Evolutionary conservation across 92 coral and sea anemone species (phyloP).

Genomic region (Epizoanthus scotinus): DNA sequence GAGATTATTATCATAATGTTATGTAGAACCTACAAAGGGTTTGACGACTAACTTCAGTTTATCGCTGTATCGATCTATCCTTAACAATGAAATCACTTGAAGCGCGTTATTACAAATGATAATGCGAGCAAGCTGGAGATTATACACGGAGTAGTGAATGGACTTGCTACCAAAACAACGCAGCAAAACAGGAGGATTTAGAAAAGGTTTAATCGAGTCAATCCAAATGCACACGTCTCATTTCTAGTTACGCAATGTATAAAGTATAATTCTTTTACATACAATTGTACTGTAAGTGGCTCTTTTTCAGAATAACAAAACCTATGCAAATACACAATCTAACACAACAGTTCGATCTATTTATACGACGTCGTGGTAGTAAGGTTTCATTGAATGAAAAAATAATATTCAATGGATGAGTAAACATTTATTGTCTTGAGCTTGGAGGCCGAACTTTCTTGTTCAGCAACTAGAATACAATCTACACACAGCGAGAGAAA

Average conservation of each 20-base stretch:
- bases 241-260: conserved; percentile 12
- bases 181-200: background rate
- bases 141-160: conserved; percentile 1
- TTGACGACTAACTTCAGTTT: conserved; percentile 2
- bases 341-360: conserved; percentile 26
- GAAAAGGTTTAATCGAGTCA: background rate
- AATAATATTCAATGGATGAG: conserved; percentile 34
- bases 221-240: background rate
- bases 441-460: background rate
- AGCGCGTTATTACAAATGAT: conserved; percentile 21
- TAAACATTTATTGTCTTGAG: conserved; percentile 26
- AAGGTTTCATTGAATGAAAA: conserved; percentile 35
- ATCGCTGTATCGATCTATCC: background rate
- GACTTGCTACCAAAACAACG: background rate
- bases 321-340: conserved; percentile 42
- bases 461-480: conserved; percentile 26
- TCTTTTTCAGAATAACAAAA: conserved; percentile 14
- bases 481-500: conserved; percentile 32
- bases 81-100: conserved; percentile 3
- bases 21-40: background rate
- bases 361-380: conserved; percentile 27
- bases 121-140: background rate
- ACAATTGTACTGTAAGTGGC: conserved; percentile 30
- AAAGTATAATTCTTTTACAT: background rate
- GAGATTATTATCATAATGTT: conserved; percentile 8